phyloP scores from a whole-genome alignment of 2,888 invertebrate species.

The Drosophila eohydei region DNA sequence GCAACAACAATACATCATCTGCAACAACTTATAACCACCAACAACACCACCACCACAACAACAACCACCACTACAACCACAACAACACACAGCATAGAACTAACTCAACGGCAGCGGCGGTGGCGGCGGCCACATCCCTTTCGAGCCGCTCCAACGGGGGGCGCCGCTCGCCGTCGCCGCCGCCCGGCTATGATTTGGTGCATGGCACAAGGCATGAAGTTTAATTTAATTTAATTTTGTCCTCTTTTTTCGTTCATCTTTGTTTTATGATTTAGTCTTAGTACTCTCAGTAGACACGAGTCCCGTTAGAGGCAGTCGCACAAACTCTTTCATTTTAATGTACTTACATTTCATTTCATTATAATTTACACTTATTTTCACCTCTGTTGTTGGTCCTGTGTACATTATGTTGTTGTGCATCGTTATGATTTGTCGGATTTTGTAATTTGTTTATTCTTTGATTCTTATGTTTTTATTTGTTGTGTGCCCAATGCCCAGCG shows the following conservation, averaged over 20 bases:
- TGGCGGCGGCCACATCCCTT: slow-evolving; percentile 59
- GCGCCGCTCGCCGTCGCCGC: slow-evolving; percentile 84
- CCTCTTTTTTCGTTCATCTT: slow-evolving; percentile 48
- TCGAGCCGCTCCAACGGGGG: slow-evolving; percentile 63
- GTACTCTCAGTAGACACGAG: slow-evolving; percentile 7
- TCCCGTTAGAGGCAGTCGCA: slow-evolving; percentile 16
- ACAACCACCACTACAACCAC: slow-evolving; percentile 66
- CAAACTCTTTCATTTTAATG: neutral
- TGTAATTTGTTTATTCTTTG: slow-evolving; percentile 7
- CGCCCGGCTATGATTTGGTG: slow-evolving; percentile 86
- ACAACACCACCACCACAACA: slow-evolving; percentile 61
- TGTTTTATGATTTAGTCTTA: slow-evolving; percentile 29
- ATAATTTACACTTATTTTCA: neutral
- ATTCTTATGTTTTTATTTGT: slow-evolving; percentile 26
- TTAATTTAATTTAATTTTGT: slow-evolving; percentile 68
- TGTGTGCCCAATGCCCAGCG: slow-evolving; percentile 53
- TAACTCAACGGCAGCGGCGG: slow-evolving; percentile 75
- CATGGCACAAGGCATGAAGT: slow-evolving; percentile 86
- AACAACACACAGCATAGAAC: slow-evolving; percentile 82
- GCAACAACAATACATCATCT: slow-evolving; percentile 73
- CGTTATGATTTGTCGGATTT: slow-evolving; percentile 15
- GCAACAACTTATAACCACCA: slow-evolving; percentile 65
- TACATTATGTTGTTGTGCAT: slow-evolving; percentile 29
- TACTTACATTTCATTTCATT: slow-evolving; percentile 3
- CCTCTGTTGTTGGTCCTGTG: slow-evolving; percentile 16